Percentiles rank a stretch among this genome's conserved stretches.
phyloP scores from a whole-genome alignment of 2,113 vertebrate species.

The Cyprinus carpio region DNA sequence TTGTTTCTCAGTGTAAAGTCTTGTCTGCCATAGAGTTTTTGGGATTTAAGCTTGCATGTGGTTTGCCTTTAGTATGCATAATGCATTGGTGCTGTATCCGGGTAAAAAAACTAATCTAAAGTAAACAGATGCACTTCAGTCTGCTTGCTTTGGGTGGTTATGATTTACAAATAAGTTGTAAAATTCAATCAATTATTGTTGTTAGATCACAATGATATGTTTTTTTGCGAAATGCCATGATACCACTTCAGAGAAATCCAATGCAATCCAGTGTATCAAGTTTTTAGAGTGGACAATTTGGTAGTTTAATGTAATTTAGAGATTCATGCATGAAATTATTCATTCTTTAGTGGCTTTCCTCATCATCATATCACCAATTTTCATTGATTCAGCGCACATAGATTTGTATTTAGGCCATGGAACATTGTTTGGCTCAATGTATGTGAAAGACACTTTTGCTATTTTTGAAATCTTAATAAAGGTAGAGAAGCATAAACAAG shows the following conservation, averaged over 20 bases:
- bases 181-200: background rate
- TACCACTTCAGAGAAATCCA: constrained; percentile 1
- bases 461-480: constrained; percentile 30
- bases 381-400: background rate
- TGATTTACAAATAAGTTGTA: constrained; percentile 10
- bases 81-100: background rate
- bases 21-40: background rate
- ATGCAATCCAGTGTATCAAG: background rate
- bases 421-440: constrained; percentile 8
- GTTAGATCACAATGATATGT: background rate
- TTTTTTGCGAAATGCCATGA: constrained; percentile 16
- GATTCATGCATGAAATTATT: constrained; percentile 7
- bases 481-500: constrained; percentile 1
- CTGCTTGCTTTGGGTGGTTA: constrained; percentile 10
- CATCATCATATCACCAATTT: constrained; percentile 23
- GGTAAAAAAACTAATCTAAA: background rate
- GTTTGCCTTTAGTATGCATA: constrained; percentile 11
- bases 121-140: background rate
- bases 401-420: constrained; percentile 20
- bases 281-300: background rate
- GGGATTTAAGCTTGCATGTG: constrained; percentile 1
- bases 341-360: background rate
- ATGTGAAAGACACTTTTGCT: constrained; percentile 26
- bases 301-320: background rate
- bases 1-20: constrained; percentile 34